Percentiles rank a stretch among this genome's conserved stretches.
These are phyloP conservation scores for Drosophila ohnishii DNA, from an alignment of 1,140 invertebrate genomes.

Conservation along the genomic window DNA sequence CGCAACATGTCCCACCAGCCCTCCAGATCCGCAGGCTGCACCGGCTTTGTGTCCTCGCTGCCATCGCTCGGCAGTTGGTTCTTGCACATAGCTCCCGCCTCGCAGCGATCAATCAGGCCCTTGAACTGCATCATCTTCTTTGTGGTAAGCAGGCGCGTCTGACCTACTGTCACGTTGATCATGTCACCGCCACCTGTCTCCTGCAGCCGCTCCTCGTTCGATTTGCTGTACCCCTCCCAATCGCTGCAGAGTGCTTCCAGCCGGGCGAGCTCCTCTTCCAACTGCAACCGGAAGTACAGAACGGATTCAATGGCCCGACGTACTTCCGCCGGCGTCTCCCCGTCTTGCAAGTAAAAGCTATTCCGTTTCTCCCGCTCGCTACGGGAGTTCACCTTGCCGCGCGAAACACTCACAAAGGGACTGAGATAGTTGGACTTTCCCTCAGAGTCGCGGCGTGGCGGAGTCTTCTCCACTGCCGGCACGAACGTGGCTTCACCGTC, in stretches of 20 bases:
- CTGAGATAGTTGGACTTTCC: conserved; percentile 63
- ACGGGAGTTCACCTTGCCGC: conserved; percentile 84
- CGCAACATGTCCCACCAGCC: conserved; percentile 91
- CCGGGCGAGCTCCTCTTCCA: conserved; percentile 84
- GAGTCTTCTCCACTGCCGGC: conserved; percentile 18
- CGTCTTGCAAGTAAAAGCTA: conserved; percentile 66
- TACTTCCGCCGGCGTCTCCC: conserved; percentile 33
- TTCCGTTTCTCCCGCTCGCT: conserved; percentile 82
- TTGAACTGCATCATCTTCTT: conserved; percentile 89
- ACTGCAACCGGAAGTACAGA: conserved; percentile 84
- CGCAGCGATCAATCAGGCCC: conserved; percentile 86
- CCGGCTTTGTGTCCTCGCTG: conserved; percentile 84
- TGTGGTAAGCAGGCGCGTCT: conserved; percentile 87
- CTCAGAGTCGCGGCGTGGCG: conserved; percentile 11
- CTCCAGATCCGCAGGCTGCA: conserved; percentile 87
- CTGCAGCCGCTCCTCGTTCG: conserved; percentile 40
- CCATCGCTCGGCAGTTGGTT: conserved; percentile 46
- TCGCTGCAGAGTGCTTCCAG: conserved; percentile 83
- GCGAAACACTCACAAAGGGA: conserved; percentile 78
- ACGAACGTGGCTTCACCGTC: conserved; percentile 4
- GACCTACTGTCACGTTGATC: conserved; percentile 88
- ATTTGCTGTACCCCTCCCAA: conserved; percentile 83
- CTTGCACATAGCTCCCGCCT: conserved; percentile 75
- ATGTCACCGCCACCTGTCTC: conserved; percentile 83
- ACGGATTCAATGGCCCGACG: conserved; percentile 84